Evolutionary conservation across 2,797 vertebrate species (phyloP).

Genomic region (Premnoplex brunnescens): DNA sequence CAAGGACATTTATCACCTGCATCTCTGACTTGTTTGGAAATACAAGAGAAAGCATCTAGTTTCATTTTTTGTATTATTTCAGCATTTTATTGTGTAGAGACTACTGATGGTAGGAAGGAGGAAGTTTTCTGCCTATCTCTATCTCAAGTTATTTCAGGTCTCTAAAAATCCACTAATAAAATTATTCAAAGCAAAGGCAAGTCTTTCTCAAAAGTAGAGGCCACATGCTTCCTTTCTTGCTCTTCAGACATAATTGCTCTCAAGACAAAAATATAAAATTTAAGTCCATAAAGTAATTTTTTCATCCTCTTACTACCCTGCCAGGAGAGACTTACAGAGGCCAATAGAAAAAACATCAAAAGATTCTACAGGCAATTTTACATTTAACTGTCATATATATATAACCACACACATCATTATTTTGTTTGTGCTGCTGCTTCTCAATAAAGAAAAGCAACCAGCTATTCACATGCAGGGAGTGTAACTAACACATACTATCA

Average conservation of each 20-base stretch:
- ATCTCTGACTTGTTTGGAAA: not conserved
- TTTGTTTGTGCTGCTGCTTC: not conserved
- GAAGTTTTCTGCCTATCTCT: not conserved
- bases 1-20: not conserved
- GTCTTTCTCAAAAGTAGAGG: not conserved
- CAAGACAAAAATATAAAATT: not conserved
- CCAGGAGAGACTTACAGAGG: not conserved
- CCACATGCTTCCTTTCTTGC: not conserved
- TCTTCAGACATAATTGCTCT: not conserved
- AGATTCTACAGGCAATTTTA: constrained; percentile 16
- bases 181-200: not conserved
- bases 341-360: not conserved
- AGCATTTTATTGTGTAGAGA: not conserved
- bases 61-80: not conserved
- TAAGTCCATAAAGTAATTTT: not conserved
- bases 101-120: not conserved
- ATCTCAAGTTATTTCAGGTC: not conserved
- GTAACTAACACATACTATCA: not conserved
- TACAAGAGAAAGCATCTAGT: not conserved
- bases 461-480: not conserved
- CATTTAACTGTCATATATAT: constrained; percentile 13
- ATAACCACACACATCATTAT: not conserved
- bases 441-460: not conserved
- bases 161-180: not conserved
- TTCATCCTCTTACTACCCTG: not conserved